A percentile compares a stretch with the other conserved stretches of the same genome.
Evolutionary conservation across 2,888 invertebrate species (phyloP).

Genomic region (Prosapia bicincta): DNA sequence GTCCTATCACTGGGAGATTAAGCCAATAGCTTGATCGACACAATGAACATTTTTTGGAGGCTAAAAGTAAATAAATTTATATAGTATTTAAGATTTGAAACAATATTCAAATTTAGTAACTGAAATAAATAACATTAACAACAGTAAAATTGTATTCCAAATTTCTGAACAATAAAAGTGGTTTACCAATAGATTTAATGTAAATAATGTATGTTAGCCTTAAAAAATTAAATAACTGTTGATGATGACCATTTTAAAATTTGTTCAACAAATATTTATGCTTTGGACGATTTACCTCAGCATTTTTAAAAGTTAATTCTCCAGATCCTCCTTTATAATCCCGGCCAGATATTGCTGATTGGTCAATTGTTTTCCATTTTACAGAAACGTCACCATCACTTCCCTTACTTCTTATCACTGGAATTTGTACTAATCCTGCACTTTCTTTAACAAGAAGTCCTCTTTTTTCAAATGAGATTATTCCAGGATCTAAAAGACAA

Average conservation of each 20-base stretch:
- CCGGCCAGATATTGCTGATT: slow-evolving; percentile 52
- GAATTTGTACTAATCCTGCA: slow-evolving; percentile 49
- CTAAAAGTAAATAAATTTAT: too few species aligned
- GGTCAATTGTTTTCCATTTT: slow-evolving; percentile 54
- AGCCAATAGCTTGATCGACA: too few species aligned
- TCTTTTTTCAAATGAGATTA: slow-evolving; percentile 52
- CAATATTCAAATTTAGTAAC: too few species aligned
- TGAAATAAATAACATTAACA: too few species aligned
- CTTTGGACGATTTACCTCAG: slow-evolving; percentile 47
- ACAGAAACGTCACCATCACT: slow-evolving; percentile 53
- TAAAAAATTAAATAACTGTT: too few species aligned
- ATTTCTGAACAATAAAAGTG: too few species aligned
- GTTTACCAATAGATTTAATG: neutral
- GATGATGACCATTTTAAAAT: too few species aligned
- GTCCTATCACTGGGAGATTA: too few species aligned
- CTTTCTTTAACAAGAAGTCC: slow-evolving; percentile 56
- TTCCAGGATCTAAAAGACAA: slow-evolving; percentile 54
- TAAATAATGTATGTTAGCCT: neutral
- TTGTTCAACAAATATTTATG: too few species aligned
- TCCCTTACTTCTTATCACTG: slow-evolving; percentile 51
- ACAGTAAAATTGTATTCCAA: too few species aligned
- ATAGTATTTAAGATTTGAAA: too few species aligned
- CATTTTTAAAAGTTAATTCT: slow-evolving; percentile 48
- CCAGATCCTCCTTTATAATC: slow-evolving; percentile 54
- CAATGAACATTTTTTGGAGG: too few species aligned